A percentile compares a stretch with the other conserved stretches of the same genome.
Evolutionary conservation across 2,113 vertebrate species (phyloP).

Genomic region (Leptobrachium leishanense): DNA sequence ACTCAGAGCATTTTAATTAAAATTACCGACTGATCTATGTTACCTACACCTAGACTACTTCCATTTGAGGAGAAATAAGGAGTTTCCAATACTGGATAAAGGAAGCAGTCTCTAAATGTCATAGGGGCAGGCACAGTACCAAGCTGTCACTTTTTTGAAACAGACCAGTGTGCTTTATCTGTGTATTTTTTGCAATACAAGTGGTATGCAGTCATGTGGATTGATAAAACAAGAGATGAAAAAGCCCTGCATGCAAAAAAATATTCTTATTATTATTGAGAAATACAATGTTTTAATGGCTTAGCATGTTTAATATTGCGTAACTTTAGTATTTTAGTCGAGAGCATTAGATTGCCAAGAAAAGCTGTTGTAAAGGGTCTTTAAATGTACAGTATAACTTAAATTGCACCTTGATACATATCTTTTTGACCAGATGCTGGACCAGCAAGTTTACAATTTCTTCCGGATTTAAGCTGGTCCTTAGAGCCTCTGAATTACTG

Average conservation of each 20-base stretch:
- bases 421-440: slow-evolving; percentile 26
- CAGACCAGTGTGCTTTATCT: too few relatives aligned
- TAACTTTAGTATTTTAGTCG: slow-evolving; percentile 11
- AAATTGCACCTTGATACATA: slow-evolving; percentile 31
- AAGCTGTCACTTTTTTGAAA: too few relatives aligned
- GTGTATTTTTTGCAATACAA: neutral
- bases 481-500: slow-evolving; percentile 17
- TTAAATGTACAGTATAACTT: slow-evolving; percentile 13
- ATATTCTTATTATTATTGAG: neutral
- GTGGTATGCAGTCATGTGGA: neutral
- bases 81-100: too few relatives aligned
- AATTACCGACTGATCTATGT: too few relatives aligned
- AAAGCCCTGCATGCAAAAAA: slow-evolving; percentile 44
- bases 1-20: too few relatives aligned
- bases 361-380: neutral
- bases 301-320: slow-evolving; percentile 32
- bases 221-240: neutral
- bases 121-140: too few relatives aligned
- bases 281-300: slow-evolving; percentile 8
- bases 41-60: too few relatives aligned
- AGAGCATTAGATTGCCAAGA: slow-evolving; percentile 18
- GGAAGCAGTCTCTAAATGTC: too few relatives aligned
- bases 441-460: slow-evolving; percentile 46
- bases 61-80: too few relatives aligned
- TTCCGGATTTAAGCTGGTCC: slow-evolving; percentile 34